Conservation (phyloP, 2,113 vertebrate genomes). For the Haemorhous mexicanus region DNA sequence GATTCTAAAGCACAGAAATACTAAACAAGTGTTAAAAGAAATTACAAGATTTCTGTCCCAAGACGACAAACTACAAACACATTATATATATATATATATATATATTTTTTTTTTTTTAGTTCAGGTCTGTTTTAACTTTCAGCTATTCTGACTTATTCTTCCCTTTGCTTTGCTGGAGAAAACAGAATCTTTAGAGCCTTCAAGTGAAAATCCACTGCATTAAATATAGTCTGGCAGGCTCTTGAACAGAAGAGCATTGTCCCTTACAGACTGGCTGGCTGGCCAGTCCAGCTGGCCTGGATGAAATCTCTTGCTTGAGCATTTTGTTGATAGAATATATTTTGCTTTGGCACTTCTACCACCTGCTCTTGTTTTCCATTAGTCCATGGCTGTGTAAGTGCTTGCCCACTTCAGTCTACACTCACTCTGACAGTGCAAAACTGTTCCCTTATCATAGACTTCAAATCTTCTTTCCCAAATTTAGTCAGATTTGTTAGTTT, state of each 20-base stretch:
- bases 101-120: too few relatives aligned
- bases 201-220: background rate
- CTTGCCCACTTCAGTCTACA: background rate
- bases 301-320: slow-evolving; percentile 4
- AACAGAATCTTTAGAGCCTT: background rate
- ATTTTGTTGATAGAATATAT: slow-evolving; percentile 4
- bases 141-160: background rate
- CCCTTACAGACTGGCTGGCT: background rate
- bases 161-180: background rate
- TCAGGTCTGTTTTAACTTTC: background rate
- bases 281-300: slow-evolving; percentile 21
- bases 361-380: slow-evolving; percentile 29
- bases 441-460: background rate
- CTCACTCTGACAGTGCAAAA: background rate
- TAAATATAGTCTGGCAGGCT: background rate
- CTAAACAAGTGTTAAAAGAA: background rate
- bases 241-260: background rate
- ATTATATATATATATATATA: too few relatives aligned
- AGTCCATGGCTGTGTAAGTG: background rate
- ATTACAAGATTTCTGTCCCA: background rate
- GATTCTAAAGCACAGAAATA: background rate
- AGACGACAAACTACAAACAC: background rate
- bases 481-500: background rate
- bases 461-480: background rate
- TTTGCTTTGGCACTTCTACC: slow-evolving; percentile 36